Base-by-base conservation (phyloP, 2,113 vertebrate species). In the Prolemur simus region DNA sequence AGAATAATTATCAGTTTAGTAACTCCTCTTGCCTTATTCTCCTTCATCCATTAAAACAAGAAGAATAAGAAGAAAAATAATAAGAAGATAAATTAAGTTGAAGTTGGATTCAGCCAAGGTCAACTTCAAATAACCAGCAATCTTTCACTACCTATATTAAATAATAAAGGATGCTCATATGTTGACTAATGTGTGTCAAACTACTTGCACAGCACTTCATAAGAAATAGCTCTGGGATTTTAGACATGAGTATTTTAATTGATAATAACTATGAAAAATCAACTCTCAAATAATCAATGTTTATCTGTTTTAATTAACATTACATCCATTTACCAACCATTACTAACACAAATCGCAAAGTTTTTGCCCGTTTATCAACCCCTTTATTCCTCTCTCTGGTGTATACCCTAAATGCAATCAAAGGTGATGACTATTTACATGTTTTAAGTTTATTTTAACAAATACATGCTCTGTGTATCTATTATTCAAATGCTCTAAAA, bases 361-460 rank as follows among this genome's bases (percentile, higher is more conserved):
- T 32, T 91, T 97, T 92, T 69, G 1, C 15, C 60, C 69, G 64
- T 47, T 91, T 60, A 2, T 5, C 1, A 93, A 82, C 6, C 21
- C 1, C 18, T 94, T 92, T 42, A 73, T 42, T 58, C 13, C 21
- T 54, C 37, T 96, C 11, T 39, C 21, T 18, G 80, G 27, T 63
- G 13, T 13, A 64, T 88, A 93, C 23, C 39, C 73, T 95, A 91
- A 71, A n/a, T 94, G 18, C 3, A 25, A 71, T 94, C 68, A 94
- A 13, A 84, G 93, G 1, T 5, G 7, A 66, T 58, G 58, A 83
- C 34, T 47, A 52, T 68, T 76, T n/a, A 96, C 5, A 83, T 54
- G 13, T 54, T 76, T 81, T 86, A 80, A 94, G 73, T 74, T 93
- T 87, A 95, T 47, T 68, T 17, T 87, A 5, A 63, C 21, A 97